Conservation (phyloP, 2,797 vertebrate species). For the Xiphorhynchus erythropygius region DNA sequence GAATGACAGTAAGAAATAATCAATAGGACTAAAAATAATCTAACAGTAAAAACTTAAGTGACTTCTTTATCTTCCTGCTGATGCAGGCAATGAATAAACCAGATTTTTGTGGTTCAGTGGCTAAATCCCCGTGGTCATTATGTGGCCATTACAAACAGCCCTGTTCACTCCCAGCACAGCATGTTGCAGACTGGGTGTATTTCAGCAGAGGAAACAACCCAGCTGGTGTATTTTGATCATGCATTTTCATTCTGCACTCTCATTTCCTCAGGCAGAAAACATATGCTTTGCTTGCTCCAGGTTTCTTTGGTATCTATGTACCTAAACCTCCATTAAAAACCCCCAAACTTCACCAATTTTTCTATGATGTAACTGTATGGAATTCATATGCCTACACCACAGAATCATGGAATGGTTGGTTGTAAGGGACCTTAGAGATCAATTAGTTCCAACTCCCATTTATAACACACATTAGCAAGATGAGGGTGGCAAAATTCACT, state of each 20-base stretch:
- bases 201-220: background rate
- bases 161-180: background rate
- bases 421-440: background rate
- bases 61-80: background rate
- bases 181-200: background rate
- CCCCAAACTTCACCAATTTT: background rate
- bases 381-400: background rate
- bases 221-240: background rate
- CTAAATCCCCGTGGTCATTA: background rate
- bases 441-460: background rate
- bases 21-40: background rate
- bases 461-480: background rate
- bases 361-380: background rate
- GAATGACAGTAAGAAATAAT: background rate
- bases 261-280: background rate
- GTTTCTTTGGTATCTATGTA: background rate
- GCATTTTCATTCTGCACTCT: background rate
- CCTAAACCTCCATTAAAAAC: rapidly evolving
- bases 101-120: background rate
- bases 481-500: background rate
- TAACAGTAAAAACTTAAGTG: background rate
- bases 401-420: background rate
- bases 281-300: background rate
- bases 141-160: background rate
- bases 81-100: background rate